Percentiles rank a stretch among this genome's conserved stretches.
Evolutionary conservation across 2,113 vertebrate genomes (phyloP).

Genomic region (Mormoops blainvillei): DNA sequence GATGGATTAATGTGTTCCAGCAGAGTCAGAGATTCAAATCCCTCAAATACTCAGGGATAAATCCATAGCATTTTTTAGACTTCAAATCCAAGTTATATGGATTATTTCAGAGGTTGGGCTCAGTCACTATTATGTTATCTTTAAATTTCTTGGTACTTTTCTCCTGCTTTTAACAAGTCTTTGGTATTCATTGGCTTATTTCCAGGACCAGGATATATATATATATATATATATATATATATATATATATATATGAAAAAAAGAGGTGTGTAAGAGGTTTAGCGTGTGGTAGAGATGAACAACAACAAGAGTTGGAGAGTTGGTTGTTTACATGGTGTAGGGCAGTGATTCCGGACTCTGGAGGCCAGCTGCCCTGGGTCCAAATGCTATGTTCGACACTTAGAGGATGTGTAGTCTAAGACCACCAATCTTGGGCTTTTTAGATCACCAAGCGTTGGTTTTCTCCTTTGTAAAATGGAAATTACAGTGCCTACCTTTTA

Average conservation of each 20-base stretch:
- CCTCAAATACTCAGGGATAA: neutral
- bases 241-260: neutral
- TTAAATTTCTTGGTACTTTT: neutral
- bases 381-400: neutral
- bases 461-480: neutral
- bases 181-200: neutral
- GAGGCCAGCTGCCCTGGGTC: neutral
- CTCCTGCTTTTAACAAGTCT: neutral
- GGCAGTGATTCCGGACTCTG: neutral
- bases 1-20: neutral
- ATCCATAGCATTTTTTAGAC: neutral
- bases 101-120: neutral
- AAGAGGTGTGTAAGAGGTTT: neutral
- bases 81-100: neutral
- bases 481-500: neutral
- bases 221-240: neutral
- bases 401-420: neutral
- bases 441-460: neutral
- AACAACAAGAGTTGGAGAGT: neutral
- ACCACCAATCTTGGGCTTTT: neutral
- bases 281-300: neutral
- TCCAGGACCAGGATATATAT: neutral
- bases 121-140: neutral
- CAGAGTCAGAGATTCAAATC: neutral
- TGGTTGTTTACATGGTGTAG: neutral